Evolutionary conservation across 2,888 invertebrate genomes (phyloP), one percentile per base, ranked within the genome.

Genomic region (Melinaea menophilus): DNA sequence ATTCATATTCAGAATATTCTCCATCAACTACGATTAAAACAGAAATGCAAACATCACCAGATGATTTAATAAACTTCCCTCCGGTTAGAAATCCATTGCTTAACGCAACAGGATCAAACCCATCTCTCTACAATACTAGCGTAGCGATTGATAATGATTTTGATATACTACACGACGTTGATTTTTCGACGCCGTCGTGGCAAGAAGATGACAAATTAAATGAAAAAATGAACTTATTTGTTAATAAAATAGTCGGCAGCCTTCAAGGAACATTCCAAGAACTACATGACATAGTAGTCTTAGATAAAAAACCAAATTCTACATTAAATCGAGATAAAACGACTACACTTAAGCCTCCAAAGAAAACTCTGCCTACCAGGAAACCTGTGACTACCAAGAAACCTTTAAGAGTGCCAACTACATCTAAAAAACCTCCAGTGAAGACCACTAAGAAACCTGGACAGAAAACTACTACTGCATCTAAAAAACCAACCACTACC

Each of bases 11-110:
- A 1, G 88, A 90, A 58, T 79, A 70, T 31, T 75, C 77, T 63
- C 75, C 81, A 4, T 81, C 82, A 55, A 87, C 90, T 0, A 90
- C 90, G 0, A 75, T 76, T 5, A 88, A 81, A 68, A 83, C 84
- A 34, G 94, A 94, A 72, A 87, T 92, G 5, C 94, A 94, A 68
- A 94, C 95, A 0, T 93, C 93, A 0, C 92, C 93, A 0, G 94
- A 95, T 73, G 94, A 96, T 67, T 84, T 94, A 33, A 94, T 94
- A 46, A 96, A 96, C 73, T 97, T 97, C 86, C 96, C 96, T 13
- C 96, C 96, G 0, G 96, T 96, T 0, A 92, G 96, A 56, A 96
- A 96, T 80, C 96, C 96, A 0, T 94, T 96, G 85, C 85, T 96
- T 0, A 96, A 96, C 68, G 93, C 94, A 72, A 94, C 95, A 0